Percentiles rank a stretch among this genome's conserved stretches.
These are phyloP conservation scores for Ellobius talpinus DNA, from an alignment of 2,113 vertebrate genomes.

Conservation along the genomic window DNA sequence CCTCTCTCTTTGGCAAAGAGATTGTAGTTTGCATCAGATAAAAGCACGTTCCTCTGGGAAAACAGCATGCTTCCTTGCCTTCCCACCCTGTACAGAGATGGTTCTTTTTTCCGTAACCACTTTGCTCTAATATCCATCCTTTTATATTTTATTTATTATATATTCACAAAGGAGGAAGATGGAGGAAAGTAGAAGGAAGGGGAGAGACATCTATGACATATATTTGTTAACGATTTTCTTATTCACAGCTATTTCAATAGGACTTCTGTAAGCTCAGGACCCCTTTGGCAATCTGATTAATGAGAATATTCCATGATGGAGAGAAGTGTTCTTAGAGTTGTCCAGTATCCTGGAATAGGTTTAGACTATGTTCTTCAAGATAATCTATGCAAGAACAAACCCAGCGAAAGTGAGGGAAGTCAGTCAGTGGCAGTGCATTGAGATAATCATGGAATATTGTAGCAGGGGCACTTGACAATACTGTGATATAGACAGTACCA, in stretches of 20 bases:
- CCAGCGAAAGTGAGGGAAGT: background rate
- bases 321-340: background rate
- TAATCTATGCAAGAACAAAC: background rate
- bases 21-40: background rate
- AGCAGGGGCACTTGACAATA: background rate
- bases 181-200: background rate
- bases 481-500: background rate
- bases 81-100: background rate
- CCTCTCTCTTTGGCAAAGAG: background rate
- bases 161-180: background rate
- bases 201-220: background rate
- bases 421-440: background rate
- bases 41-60: background rate
- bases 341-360: background rate
- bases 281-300: background rate
- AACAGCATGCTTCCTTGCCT: rapidly evolving
- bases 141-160: slow-evolving; percentile 6
- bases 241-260: slow-evolving; percentile 3
- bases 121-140: background rate
- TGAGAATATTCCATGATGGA: background rate
- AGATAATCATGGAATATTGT: background rate
- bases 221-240: background rate
- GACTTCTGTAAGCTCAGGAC: background rate
- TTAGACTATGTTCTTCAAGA: background rate
- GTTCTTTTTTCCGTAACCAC: background rate